Conservation (phyloP, 2,888 invertebrate species). For the Zygogramma bicolorata region DNA sequence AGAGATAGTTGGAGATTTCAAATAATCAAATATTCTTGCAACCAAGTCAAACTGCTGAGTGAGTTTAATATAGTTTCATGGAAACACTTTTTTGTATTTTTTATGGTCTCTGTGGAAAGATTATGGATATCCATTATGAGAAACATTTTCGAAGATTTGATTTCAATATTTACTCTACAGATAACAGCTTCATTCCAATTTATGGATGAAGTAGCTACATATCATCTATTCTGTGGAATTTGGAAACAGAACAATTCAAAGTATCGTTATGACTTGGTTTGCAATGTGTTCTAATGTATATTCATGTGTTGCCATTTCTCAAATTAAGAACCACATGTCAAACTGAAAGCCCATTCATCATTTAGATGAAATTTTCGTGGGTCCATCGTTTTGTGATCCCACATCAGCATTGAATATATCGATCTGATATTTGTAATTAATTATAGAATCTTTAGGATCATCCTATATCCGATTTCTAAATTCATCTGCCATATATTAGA, state of each 20-base stretch:
- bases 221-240: not conserved
- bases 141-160: no score
- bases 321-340: not conserved
- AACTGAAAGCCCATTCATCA: not conserved
- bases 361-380: not conserved
- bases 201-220: no score
- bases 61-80: no score
- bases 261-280: not conserved
- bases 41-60: not conserved
- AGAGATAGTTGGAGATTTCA: not conserved
- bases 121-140: no score
- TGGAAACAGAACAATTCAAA: not conserved
- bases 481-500: not conserved
- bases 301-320: no score
- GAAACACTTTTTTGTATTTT: no score
- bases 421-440: not conserved
- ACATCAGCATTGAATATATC: not conserved
- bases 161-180: no score
- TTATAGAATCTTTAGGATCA: not conserved
- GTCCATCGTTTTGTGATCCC: conserved; percentile 1
- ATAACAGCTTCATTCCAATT: no score
- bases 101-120: no score
- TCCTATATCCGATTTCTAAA: not conserved
- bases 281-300: not conserved
- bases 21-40: not conserved